Base-by-base conservation (phyloP, 2,888 invertebrate species). In the Ichneumoninae sp. region DNA sequence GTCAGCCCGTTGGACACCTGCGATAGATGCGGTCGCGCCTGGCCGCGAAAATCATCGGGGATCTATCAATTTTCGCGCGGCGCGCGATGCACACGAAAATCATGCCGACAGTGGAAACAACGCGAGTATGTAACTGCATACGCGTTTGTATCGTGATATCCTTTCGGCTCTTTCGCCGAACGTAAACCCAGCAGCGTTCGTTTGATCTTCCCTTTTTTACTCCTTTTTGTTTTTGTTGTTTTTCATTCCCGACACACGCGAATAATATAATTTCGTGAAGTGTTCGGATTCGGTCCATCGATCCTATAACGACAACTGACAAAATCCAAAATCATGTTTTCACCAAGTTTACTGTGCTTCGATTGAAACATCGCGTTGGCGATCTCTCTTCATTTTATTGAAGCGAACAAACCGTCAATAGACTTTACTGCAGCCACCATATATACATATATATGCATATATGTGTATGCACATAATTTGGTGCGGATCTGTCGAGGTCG, bases 151-250 rank as follows among this genome's bases (percentile, higher is more conserved):
- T 74, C 74, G 30, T 10, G 62, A 76, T 65, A 72, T 75, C 47
- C 72, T 26, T 66, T 52, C 65, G 62, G 44, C 36, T 40, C 19
- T 57, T 62, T 30, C 22, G 68, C 33, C 52, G 47, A 8, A 22
- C 10, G 33, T 30, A 47, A 77, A 22, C 26, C 19, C 60, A 2
- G 26, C 33, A 26, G 44, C 50, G 65, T 72, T 82, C 79, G 79
- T 82, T 85, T 85, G 82, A 80, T 82, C 79, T 78, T 82, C 78
- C 77, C 5, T 6, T 52, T 57, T 60, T 60, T 54, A 1, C 8
- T 1, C 54, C 7, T 54, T 26, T 22, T 22, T 54, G 0, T 13
- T 26, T 26, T 10, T 10, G 3, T 62, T 62, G 3, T 60, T 60
- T 26, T 16, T 60, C 60, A 22, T 76, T 40, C 3, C 8, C 10